A percentile compares a stretch with the other conserved stretches of the same genome.
Evolutionary conservation across 2,797 vertebrate species (phyloP).

Genomic region (Acanthurus leucopareius): DNA sequence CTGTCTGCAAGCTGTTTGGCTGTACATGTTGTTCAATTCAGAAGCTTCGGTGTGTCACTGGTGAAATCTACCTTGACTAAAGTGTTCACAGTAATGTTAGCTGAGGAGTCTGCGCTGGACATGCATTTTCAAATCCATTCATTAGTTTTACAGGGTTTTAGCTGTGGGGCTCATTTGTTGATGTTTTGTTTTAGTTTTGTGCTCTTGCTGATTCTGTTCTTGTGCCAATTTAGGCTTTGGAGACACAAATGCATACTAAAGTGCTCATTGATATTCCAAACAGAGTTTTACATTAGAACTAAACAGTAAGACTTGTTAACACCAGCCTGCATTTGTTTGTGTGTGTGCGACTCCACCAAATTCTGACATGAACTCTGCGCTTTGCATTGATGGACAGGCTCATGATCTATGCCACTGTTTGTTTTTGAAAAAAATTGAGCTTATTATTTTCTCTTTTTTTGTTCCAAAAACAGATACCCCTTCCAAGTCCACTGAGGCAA

Average conservation of each 20-base stretch:
- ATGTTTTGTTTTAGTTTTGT: constrained; percentile 56
- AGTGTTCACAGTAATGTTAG: constrained; percentile 17
- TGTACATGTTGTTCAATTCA: constrained; percentile 40
- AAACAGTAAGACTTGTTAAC: constrained; percentile 26
- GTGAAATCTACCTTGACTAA: constrained; percentile 42
- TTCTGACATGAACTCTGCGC: background rate
- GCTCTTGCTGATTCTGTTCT: constrained; percentile 46
- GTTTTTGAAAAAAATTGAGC: no score
- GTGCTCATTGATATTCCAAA: constrained; percentile 54
- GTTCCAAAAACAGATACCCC: no score
- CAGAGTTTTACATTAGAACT: constrained; percentile 38
- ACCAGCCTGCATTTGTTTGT: background rate
- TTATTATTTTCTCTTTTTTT: no score
- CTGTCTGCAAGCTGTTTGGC: constrained; percentile 47
- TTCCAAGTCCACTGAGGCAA: background rate
- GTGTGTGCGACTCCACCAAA: constrained; percentile 5
- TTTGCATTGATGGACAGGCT: background rate
- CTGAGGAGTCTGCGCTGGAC: constrained; percentile 28
- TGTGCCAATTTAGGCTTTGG: constrained; percentile 50
- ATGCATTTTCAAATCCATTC: constrained; percentile 48
- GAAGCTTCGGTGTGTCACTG: constrained; percentile 24
- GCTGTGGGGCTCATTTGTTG: constrained; percentile 51
- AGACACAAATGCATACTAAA: constrained; percentile 63
- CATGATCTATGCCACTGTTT: no score
- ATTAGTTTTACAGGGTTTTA: constrained; percentile 58